A percentile compares a stretch with the other conserved stretches of the same genome.
Evolutionary conservation across 2,797 vertebrate species (phyloP).

Genomic region (Cirrhinus molitorella): DNA sequence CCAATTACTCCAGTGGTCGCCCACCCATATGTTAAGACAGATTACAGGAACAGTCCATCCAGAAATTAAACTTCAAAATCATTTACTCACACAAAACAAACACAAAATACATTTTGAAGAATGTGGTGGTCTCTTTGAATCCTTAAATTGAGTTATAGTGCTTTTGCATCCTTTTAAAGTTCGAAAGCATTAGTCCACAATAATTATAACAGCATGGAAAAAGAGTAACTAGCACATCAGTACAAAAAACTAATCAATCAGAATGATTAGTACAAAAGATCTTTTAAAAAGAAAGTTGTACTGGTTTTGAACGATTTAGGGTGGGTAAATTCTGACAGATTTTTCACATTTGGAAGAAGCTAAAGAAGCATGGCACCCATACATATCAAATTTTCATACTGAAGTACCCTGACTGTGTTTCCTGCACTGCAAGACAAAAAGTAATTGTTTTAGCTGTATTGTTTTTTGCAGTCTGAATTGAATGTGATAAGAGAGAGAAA

Average conservation of each 20-base stretch:
- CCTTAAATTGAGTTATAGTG: background rate
- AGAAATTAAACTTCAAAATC: background rate
- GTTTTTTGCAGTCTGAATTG: background rate
- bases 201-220: background rate
- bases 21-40: conserved; percentile 26
- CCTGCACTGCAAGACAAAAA: background rate
- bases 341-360: background rate
- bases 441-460: background rate
- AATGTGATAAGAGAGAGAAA: background rate
- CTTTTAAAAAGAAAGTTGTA: background rate
- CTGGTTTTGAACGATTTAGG: background rate
- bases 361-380: no score
- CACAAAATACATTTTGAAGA: background rate
- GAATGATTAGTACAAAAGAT: background rate
- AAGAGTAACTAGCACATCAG: background rate
- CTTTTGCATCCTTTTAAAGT: background rate
- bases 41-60: conserved; percentile 15
- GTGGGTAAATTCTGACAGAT: background rate
- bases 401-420: background rate
- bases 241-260: background rate
- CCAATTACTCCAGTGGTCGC: conserved; percentile 7
- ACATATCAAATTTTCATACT: background rate
- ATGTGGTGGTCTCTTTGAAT: background rate
- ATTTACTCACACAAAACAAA: background rate
- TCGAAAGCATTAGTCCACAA: background rate